These are phyloP conservation scores for Dicrurus megarhynchus DNA, from an alignment of 2,113 vertebrate genomes.

Conservation along the genomic window DNA sequence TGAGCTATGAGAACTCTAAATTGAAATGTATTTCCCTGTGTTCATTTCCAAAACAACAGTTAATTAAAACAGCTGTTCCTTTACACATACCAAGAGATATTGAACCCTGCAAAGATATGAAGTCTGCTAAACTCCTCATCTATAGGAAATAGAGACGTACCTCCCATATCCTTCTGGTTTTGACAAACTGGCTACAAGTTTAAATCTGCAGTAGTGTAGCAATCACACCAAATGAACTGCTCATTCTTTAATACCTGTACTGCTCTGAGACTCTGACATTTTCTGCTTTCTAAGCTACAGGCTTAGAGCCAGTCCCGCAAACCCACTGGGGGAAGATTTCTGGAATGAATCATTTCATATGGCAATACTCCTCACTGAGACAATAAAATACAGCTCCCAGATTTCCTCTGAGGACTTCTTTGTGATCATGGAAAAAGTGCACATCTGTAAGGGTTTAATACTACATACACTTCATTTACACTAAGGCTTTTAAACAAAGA, in stretches of 20 bases:
- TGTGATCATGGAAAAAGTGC: neutral
- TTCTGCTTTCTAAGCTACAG: neutral
- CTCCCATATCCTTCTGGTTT: neutral
- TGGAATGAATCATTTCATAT: neutral
- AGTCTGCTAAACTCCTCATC: neutral
- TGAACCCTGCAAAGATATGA: neutral
- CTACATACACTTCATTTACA: neutral
- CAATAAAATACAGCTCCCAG: neutral
- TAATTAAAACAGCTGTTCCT: neutral
- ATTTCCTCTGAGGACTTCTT: neutral
- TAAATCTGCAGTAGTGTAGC: neutral
- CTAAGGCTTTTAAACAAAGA: neutral
- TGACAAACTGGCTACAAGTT: neutral
- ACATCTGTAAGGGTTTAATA: neutral
- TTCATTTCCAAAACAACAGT: neutral
- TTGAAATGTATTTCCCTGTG: neutral
- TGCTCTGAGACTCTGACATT: neutral
- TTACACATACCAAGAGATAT: neutral
- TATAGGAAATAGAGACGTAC: neutral
- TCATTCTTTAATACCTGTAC: neutral
- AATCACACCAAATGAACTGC: neutral
- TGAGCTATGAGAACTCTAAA: neutral
- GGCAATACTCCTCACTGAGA: neutral
- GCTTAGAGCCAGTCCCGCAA: neutral
- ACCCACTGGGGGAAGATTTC: neutral